Evolutionary conservation across 1,140 invertebrate genomes (phyloP), one percentile per base, ranked within the genome.

Genomic region (Zaprionus davidi): DNA sequence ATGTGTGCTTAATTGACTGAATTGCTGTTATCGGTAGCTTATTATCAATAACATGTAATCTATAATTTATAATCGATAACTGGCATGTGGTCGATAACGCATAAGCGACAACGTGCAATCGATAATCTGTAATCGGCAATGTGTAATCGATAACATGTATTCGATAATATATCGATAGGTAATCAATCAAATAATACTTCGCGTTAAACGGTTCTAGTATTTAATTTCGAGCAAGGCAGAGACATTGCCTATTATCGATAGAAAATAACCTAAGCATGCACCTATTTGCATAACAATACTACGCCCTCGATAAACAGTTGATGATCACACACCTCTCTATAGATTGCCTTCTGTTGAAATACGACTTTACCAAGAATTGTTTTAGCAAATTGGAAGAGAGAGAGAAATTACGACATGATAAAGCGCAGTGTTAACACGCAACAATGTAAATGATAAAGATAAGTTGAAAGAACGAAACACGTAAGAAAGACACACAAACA

Each of bases 361-460:
- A 46, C 41, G n/a, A 20, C 41, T 17, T 44, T 17, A 20, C 15
- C 41, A 46, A 46, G 41, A 17, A 46, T 17, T 1, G 17, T 46
- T 46, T 51, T 53, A 53, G 26, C 28, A 57, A 17, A 17, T 28
- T 56, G 15, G n/a, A 49, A 59, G 15, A 44, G 17, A 20, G 15
- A 28, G 17, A 31, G 24, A 41, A 62, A 17, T 38, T 38, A 49
- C 12, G 41, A 51, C 13, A 59, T 60, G 71, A 60, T 68, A 36
- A 60, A 60, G 28, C 26, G 60, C 26, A 73, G 66, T 58, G 64
- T 67, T 12, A 66, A 51, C 41, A 46, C n/a, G 12, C n/a, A 46
- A 31, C 53, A 51, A 55, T 73, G 71, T 36, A 59, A 60, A 73
- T 56, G 57, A 34, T 34, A 34, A 11, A 55, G 57, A 74, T 69